phyloP scores from a whole-genome alignment of 2,888 invertebrate species.

The Pimpla rufipes region DNA sequence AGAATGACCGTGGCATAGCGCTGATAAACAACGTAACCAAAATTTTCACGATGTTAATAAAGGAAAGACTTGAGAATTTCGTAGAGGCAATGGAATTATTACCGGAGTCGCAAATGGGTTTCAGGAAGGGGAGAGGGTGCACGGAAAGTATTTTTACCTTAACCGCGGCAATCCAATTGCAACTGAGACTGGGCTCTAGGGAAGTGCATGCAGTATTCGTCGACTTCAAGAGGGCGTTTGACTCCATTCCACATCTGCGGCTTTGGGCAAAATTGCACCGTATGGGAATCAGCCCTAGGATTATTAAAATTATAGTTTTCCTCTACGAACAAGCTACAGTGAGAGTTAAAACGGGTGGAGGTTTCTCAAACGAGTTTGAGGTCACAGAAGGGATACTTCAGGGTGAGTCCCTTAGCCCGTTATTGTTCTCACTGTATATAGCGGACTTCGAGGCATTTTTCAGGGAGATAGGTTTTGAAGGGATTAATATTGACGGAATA shows the following conservation, averaged over 20 bases:
- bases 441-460: conserved; percentile 1
- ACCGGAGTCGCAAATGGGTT: neutral
- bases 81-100: neutral
- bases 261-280: neutral
- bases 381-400: neutral
- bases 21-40: neutral
- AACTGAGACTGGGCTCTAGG: neutral
- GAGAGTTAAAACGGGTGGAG: neutral
- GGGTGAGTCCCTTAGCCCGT: neutral
- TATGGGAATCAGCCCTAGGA: neutral
- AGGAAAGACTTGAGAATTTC: neutral
- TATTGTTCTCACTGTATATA: neutral
- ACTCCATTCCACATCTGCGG: neutral
- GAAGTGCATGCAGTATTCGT: conserved; percentile 6
- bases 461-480: neutral
- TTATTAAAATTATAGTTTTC: neutral
- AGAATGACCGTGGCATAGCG: neutral
- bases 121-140: neutral
- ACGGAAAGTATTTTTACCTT: neutral
- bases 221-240: neutral
- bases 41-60: neutral
- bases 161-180: neutral
- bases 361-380: neutral
- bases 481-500: neutral
- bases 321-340: neutral